phyloP scores from a whole-genome alignment of 1,140 invertebrate species.

The Leucophenga varia region DNA sequence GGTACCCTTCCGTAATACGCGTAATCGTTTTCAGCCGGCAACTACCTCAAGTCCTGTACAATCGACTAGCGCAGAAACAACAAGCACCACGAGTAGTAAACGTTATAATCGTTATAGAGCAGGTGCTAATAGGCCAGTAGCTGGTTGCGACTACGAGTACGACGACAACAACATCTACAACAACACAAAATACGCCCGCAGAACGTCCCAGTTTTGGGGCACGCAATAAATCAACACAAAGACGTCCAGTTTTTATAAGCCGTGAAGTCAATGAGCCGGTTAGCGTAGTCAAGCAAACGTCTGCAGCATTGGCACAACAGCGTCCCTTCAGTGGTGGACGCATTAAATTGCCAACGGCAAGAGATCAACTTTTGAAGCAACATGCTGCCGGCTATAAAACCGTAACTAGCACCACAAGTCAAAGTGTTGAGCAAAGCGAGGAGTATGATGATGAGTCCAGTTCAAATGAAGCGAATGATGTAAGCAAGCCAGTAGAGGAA shows the following conservation, averaged over 20 bases:
- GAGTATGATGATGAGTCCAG: conserved; percentile 14
- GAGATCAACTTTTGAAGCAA: conserved; percentile 12
- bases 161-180: conserved; percentile 17
- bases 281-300: conserved; percentile 7
- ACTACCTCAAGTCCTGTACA: conserved; percentile 3
- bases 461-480: conserved; percentile 19
- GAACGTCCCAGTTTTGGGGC: conserved; percentile 39
- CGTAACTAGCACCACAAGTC: conserved; percentile 32
- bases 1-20: conserved; percentile 23
- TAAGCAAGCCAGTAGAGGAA: conserved; percentile 15
- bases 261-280: conserved; percentile 48
- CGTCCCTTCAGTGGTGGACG: conserved; percentile 31
- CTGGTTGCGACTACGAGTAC: conserved; percentile 17
- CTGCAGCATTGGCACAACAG: conserved; percentile 15
- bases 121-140: not conserved
- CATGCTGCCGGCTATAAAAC: conserved; percentile 7
- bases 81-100: conserved; percentile 26
- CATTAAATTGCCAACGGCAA: conserved; percentile 30
- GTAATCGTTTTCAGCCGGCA: conserved; percentile 42
- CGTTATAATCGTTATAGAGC: conserved; percentile 43
- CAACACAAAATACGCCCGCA: conserved; percentile 23
- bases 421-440: conserved; percentile 21
- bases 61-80: conserved; percentile 25
- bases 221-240: conserved; percentile 24
- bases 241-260: conserved; percentile 48